A percentile compares a stretch with the other conserved stretches of the same genome.
phyloP scores from a whole-genome alignment of 2,797 vertebrate genomes.

The Mus spretus region DNA sequence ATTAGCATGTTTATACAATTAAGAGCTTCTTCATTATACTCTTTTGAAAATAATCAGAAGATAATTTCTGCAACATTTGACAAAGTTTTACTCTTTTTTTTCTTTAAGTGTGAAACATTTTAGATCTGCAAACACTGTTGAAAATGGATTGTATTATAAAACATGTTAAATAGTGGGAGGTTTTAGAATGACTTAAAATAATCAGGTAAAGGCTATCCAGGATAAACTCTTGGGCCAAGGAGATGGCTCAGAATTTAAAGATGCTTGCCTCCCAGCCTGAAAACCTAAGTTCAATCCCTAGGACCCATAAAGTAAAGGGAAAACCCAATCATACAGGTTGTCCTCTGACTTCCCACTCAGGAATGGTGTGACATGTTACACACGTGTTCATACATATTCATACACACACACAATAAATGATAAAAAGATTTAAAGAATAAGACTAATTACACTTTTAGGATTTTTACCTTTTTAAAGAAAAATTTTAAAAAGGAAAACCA shows the following conservation, averaged over 20 bases:
- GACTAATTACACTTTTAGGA: constrained; percentile 5
- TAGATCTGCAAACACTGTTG: constrained; percentile 19
- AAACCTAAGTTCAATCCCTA: background rate
- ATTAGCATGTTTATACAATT: constrained; percentile 52
- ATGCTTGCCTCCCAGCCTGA: background rate
- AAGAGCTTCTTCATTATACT: background rate
- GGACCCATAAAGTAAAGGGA: background rate
- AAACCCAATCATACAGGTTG: background rate
- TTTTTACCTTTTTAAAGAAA: background rate
- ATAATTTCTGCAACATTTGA: constrained; percentile 59
- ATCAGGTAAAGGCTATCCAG: constrained; percentile 39
- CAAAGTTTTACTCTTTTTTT: constrained; percentile 59
- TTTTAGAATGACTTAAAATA: constrained; percentile 54
- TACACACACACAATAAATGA: background rate
- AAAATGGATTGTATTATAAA: constrained; percentile 50
- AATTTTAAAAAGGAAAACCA: background rate
- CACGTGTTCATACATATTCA: background rate
- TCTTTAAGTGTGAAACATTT: constrained; percentile 61
- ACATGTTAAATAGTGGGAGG: background rate
- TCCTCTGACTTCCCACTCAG: background rate
- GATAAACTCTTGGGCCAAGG: background rate
- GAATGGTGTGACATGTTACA: background rate
- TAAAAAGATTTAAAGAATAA: constrained; percentile 45
- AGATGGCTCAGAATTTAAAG: background rate
- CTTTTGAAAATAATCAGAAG: constrained; percentile 47